Base-by-base conservation (phyloP, 2,888 invertebrate species). In the Lysandra coridon region DNA sequence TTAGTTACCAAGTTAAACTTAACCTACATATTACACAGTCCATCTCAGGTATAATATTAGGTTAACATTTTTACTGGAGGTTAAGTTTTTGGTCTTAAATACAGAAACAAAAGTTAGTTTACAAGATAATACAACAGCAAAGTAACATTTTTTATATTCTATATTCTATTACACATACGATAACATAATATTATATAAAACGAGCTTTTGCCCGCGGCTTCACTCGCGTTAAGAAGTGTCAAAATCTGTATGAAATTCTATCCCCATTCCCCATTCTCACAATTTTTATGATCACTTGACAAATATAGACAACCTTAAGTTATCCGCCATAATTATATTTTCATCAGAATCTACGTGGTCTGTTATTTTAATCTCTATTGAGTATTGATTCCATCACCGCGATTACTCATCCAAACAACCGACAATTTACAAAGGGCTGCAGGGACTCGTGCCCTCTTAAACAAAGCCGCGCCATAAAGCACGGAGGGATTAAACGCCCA, bases 391-490 rank as follows among this genome's bases (percentile, higher is more conserved):
- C 30, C 33, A 64, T 33, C 30, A 64, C 60, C 17, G n/a, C 64
- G 64, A 30, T 64, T 64, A 64, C 30, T 64, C 33, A 40, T 40
- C 40, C 40, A 12, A 75, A 30, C 49, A 10, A 49, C 75, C 53
- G 30, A 53, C 53, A 75, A 33, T 75, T 23, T 49, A 75, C 53
- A 75, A 75, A 75, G 53, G 75, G 49, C 23, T 7, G 1, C 10
- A 75, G 44, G 30, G 49, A 4, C 10, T 33, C 23, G 49, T 73
- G 74, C 53, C 37, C 73, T 44, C 14, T 49, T 23, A 23, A 75
- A 75, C 75, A 75, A 75, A 75, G 75, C 75, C 53, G 49, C 30
- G 6, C 53, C 49, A 75, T 75, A 75, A 75, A 53, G 75, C 30
- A 53, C 23, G 75, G 14, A 5, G 30, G 44, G 75, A 75, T 53